A percentile compares a stretch with the other conserved stretches of the same genome.
These are phyloP conservation scores for Aphidius colemani DNA, from an alignment of 2,888 invertebrate species.

Conservation along the genomic window DNA sequence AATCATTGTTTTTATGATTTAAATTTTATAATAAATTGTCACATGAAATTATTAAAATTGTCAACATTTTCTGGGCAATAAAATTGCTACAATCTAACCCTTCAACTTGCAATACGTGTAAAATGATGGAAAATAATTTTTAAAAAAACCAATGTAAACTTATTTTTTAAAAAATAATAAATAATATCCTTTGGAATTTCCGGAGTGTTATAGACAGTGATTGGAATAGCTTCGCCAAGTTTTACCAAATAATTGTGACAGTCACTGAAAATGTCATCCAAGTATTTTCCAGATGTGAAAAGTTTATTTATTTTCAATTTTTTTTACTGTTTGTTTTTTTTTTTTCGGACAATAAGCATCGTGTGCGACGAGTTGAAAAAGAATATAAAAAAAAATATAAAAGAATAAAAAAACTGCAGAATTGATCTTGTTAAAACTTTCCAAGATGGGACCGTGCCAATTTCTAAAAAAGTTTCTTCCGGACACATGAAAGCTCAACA, in stretches of 20 bases:
- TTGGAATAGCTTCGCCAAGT: slow-evolving; percentile 6
- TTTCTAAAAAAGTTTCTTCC: slow-evolving; percentile 37
- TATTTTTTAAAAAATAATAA: no score
- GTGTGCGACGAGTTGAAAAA: not conserved
- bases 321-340: slow-evolving; percentile 2
- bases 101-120: no score
- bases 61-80: no score
- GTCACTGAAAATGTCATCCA: slow-evolving; percentile 42
- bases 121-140: not conserved
- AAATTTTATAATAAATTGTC: no score
- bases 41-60: no score
- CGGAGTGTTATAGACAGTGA: slow-evolving; percentile 8
- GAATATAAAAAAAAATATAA: not conserved
- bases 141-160: no score
- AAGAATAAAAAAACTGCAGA: slow-evolving; percentile 29
- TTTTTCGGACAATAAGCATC: slow-evolving; percentile 14
- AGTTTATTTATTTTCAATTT: slow-evolving; percentile 21
- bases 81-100: no score
- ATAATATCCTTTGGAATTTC: not conserved
- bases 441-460: slow-evolving; percentile 38
- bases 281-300: slow-evolving; percentile 38
- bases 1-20: no score
- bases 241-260: slow-evolving; percentile 31
- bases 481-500: no score
- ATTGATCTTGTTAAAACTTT: slow-evolving; percentile 50